A percentile compares a stretch with the other conserved stretches of the same genome.
These are phyloP conservation scores for Apodemus speciosus DNA, from an alignment of 2,113 vertebrate species.

Conservation along the genomic window DNA sequence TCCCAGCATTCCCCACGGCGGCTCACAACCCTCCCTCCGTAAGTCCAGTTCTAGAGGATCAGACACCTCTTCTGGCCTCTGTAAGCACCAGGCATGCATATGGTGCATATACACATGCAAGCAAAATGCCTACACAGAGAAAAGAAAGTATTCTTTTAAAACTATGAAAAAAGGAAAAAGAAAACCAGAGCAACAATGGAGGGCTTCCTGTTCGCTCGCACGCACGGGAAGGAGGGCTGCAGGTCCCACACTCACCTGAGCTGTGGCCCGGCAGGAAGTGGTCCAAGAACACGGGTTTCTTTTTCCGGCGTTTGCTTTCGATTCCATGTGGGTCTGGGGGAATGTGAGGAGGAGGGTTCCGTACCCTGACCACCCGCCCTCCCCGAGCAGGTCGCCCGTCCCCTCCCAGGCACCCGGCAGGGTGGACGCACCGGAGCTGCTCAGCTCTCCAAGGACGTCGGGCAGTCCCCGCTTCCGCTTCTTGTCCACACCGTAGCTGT, in stretches of 20 bases:
- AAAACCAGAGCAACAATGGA: too few species aligned
- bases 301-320: conserved; percentile 81
- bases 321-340: conserved; percentile 83
- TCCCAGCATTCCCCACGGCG: not conserved
- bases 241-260: conserved; percentile 67
- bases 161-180: not conserved
- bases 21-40: not conserved
- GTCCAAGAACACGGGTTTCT: conserved; percentile 79
- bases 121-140: not conserved
- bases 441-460: conserved; percentile 79
- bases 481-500: conserved; percentile 81
- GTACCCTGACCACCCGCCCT: not conserved
- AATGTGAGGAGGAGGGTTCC: not conserved
- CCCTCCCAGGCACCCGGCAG: not conserved
- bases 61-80: not conserved
- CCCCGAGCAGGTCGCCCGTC: not conserved
- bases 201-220: not conserved
- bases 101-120: not conserved
- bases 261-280: conserved; percentile 72
- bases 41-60: not conserved
- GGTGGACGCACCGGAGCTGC: conserved; percentile 77
- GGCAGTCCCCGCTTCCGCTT: conserved; percentile 84
- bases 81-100: not conserved
- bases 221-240: not conserved
- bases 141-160: not conserved